phyloP scores from a whole-genome alignment of 2,113 vertebrate genomes.

The Chaetops frenatus region DNA sequence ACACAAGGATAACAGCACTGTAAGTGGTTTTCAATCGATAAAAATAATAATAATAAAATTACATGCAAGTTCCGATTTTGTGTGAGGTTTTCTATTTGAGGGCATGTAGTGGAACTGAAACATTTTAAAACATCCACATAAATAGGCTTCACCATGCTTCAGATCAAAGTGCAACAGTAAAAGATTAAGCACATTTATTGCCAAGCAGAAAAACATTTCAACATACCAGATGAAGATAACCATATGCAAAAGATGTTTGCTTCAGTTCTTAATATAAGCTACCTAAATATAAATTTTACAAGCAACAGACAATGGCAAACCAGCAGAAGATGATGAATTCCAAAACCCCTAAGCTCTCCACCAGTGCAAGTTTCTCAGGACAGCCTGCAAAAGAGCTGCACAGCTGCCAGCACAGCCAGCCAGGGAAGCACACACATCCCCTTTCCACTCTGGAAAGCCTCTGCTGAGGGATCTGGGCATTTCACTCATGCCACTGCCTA shows the following conservation, averaged over 20 bases:
- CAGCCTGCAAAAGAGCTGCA: background rate
- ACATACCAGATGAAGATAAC: background rate
- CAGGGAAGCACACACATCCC: background rate
- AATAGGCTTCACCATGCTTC: background rate
- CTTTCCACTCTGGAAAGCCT: background rate
- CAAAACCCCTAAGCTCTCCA: background rate
- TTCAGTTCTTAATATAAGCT: background rate
- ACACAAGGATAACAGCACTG: background rate
- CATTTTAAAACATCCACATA: background rate
- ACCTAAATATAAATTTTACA: background rate
- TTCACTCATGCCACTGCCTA: background rate
- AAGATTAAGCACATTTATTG: background rate
- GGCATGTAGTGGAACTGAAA: background rate
- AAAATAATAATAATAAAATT: background rate
- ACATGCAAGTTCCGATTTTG: background rate
- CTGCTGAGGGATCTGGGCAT: background rate
- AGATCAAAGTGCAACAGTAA: background rate
- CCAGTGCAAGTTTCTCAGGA: background rate
- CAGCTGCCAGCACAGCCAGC: background rate
- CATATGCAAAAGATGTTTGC: background rate
- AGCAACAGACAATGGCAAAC: background rate
- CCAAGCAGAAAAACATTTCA: conserved; percentile 1
- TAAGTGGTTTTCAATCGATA: background rate
- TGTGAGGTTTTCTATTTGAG: background rate
- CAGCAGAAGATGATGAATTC: background rate